A percentile compares a stretch with the other conserved stretches of the same genome.
Evolutionary conservation across 2,888 invertebrate genomes (phyloP).

Genomic region (Zygothrica quintamaculata): DNA sequence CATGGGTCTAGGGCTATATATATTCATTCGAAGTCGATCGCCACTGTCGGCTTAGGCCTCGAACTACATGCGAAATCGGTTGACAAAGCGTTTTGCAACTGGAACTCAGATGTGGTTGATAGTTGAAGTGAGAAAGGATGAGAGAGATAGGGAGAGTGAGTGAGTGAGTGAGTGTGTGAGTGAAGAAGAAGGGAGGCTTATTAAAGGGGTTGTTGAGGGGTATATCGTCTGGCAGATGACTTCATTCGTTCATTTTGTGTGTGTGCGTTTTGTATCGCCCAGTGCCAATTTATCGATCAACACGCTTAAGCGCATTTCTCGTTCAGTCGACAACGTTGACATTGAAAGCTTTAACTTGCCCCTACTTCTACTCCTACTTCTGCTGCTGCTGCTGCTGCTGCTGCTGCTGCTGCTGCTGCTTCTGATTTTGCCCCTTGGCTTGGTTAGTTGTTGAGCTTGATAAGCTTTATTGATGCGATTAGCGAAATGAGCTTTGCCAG

Average conservation of each 20-base stretch:
- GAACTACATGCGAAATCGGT: constrained; percentile 73
- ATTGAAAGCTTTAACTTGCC: constrained; percentile 66
- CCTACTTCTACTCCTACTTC: constrained; percentile 7
- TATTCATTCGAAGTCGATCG: constrained; percentile 35
- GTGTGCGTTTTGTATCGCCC: constrained; percentile 63
- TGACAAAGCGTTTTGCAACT: constrained; percentile 73
- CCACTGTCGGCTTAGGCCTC: constrained; percentile 69
- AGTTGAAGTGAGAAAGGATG: constrained; percentile 17
- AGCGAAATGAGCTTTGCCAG: constrained; percentile 77
- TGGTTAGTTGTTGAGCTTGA: constrained; percentile 59
- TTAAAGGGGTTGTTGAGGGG: constrained; percentile 1
- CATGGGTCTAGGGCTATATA: constrained; percentile 65
- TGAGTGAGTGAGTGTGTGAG: neutral
- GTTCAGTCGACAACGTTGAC: constrained; percentile 49
- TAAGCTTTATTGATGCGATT: constrained; percentile 81
- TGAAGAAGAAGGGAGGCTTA: neutral
- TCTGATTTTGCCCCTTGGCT: neutral
- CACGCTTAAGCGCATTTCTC: constrained; percentile 80
- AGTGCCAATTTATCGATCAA: constrained; percentile 79
- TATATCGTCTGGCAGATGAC: constrained; percentile 62
- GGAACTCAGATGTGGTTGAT: constrained; percentile 42
- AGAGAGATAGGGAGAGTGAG: neutral
- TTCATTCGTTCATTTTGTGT: constrained; percentile 71
- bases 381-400: neutral
- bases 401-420: constrained; percentile 2